These are phyloP conservation scores for Nemoura dubitans DNA, from an alignment of 2,888 invertebrate species.

Conservation along the genomic window DNA sequence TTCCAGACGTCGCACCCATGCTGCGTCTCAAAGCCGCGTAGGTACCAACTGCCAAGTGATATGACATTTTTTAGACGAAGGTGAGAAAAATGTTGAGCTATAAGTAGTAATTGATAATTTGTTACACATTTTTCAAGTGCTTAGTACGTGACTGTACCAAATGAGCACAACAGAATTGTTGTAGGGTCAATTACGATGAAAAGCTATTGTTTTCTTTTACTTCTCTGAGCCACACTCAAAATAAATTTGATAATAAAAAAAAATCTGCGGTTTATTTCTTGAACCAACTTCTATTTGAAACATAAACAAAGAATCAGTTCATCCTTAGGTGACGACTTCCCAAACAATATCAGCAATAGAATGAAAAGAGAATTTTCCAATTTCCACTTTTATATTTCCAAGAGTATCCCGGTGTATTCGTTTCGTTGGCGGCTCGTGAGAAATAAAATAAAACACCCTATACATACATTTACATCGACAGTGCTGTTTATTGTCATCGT, in stretches of 20 bases:
- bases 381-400: not conserved
- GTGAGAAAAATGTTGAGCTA: no score
- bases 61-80: no score
- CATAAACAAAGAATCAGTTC: not conserved
- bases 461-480: slow-evolving; percentile 7
- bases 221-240: no score
- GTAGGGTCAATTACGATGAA: no score
- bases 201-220: no score
- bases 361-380: slow-evolving; percentile 3
- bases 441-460: not conserved
- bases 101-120: no score
- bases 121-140: no score
- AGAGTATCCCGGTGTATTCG: not conserved
- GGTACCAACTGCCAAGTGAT: no score
- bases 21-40: no score
- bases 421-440: not conserved
- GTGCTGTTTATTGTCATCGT: not conserved
- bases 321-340: not conserved
- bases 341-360: not conserved
- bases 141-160: no score
- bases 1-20: not conserved
- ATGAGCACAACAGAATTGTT: no score
- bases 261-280: not conserved
- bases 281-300: not conserved
- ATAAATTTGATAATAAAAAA: no score